These are phyloP conservation scores for Xenus cinereus DNA, from an alignment of 2,113 vertebrate genomes.

Conservation along the genomic window DNA sequence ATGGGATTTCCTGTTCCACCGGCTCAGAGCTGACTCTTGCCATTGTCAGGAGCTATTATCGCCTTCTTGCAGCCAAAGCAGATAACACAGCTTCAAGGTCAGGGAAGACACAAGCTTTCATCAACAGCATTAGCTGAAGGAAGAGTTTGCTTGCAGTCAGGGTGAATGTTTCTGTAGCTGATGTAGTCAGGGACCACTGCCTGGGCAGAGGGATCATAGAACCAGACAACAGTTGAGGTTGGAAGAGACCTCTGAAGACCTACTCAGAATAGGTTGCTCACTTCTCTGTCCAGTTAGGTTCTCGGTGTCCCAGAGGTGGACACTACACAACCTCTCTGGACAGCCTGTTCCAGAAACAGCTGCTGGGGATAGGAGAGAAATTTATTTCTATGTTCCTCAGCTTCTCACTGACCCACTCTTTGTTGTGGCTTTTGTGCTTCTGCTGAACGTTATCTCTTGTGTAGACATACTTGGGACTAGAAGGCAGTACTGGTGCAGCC, in stretches of 20 bases:
- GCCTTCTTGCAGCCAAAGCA: neutral
- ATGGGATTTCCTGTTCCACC: slow-evolving; percentile 66
- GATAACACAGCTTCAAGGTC: slow-evolving; percentile 58
- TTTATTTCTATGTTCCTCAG: neutral
- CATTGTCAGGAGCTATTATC: slow-evolving; percentile 62
- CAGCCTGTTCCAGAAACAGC: neutral
- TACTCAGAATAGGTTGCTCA: neutral
- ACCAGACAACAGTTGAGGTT: neutral
- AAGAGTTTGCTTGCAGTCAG: neutral
- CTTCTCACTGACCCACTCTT: neutral
- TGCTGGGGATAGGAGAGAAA: neutral
- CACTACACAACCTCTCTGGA: neutral
- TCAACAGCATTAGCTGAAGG: neutral
- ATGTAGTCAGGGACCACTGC: neutral
- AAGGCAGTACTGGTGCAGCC: neutral
- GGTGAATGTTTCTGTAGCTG: neutral
- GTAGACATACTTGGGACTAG: neutral
- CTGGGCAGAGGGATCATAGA: neutral
- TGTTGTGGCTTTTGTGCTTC: neutral
- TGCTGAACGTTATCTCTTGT: neutral
- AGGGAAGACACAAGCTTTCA: slow-evolving; percentile 7
- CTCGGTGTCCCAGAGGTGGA: neutral
- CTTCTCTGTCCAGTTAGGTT: neutral
- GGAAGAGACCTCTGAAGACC: neutral
- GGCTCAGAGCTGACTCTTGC: slow-evolving; percentile 44